A percentile compares a stretch with the other conserved stretches of the same genome.
Evolutionary conservation across 2,888 invertebrate species (phyloP).

Genomic region (Sycophila texana): DNA sequence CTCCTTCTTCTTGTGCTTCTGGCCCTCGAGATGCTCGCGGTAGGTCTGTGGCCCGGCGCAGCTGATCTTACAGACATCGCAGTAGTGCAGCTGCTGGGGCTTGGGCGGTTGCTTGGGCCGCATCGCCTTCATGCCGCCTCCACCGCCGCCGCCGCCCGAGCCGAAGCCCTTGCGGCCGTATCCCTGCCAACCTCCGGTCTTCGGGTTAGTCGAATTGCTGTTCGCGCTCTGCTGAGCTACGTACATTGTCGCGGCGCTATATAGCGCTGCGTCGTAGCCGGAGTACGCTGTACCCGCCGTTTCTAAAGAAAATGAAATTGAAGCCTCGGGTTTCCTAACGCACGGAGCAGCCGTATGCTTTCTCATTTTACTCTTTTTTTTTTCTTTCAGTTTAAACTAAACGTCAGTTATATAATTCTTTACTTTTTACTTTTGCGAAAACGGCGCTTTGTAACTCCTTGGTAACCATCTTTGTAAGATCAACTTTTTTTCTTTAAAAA

Average conservation of each 20-base stretch:
- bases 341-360: slow-evolving; percentile 35
- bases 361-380: slow-evolving; percentile 24
- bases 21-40: slow-evolving; percentile 97
- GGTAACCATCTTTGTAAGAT: slow-evolving; percentile 25
- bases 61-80: slow-evolving; percentile 99
- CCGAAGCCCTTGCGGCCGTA: slow-evolving; percentile 79
- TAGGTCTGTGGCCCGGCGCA: slow-evolving; percentile 97
- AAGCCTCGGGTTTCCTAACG: slow-evolving; percentile 69
- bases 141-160: slow-evolving; percentile 74
- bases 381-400: not conserved
- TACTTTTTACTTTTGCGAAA: slow-evolving; percentile 13
- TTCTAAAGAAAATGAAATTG: slow-evolving; percentile 75
- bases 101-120: slow-evolving; percentile 89
- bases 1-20: slow-evolving; percentile 99
- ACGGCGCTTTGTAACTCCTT: slow-evolving; percentile 42
- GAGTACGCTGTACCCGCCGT: slow-evolving; percentile 85
- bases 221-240: slow-evolving; percentile 84
- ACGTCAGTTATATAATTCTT: not conserved
- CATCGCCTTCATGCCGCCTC: slow-evolving; percentile 78
- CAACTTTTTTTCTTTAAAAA: slow-evolving; percentile 46
- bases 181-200: slow-evolving; percentile 80
- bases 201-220: slow-evolving; percentile 76
- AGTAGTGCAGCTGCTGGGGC: slow-evolving; percentile 96
- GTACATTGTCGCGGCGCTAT: slow-evolving; percentile 96
- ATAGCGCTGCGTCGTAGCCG: slow-evolving; percentile 96